Evolutionary conservation across 2,113 vertebrate genomes (phyloP).

Genomic region (Oceanites oceanicus): DNA sequence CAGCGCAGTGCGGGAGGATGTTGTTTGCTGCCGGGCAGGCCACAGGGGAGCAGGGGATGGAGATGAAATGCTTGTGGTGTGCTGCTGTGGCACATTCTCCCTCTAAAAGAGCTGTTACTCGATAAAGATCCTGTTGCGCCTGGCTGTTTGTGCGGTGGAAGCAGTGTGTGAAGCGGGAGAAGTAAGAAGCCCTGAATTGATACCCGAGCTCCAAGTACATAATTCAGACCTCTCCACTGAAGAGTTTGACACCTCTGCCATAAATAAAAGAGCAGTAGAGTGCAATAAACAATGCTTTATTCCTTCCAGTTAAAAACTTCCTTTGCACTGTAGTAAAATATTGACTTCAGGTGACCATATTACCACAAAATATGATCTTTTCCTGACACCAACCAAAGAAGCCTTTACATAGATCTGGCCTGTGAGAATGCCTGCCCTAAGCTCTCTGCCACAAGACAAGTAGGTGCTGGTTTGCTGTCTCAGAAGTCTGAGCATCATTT

Average conservation of each 20-base stretch:
- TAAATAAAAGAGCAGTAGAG: conserved; percentile 30
- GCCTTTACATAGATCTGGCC: background rate
- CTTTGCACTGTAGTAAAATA: conserved; percentile 27
- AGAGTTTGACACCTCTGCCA: conserved; percentile 24
- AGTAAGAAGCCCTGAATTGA: background rate
- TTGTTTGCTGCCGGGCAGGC: background rate
- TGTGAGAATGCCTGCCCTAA: background rate
- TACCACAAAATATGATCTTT: conserved; percentile 35
- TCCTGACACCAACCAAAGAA: background rate
- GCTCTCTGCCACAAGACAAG: background rate
- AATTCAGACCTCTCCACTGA: conserved; percentile 42
- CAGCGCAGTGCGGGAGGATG: background rate
- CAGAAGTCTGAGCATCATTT: background rate
- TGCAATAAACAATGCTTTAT: conserved; percentile 9
- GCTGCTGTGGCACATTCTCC: conserved; percentile 33
- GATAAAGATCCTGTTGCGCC: background rate
- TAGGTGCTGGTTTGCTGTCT: background rate
- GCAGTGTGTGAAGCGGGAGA: background rate
- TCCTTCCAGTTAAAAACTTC: conserved; percentile 58
- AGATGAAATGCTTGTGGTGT: conserved; percentile 62
- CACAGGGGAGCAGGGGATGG: conserved; percentile 24
- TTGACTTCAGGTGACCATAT: conserved; percentile 31
- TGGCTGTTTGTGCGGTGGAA: background rate
- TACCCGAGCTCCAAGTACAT: background rate
- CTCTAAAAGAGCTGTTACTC: background rate